Evolutionary conservation across 1,140 invertebrate species (phyloP).

Genomic region (Lysiphlebus fabarum): DNA sequence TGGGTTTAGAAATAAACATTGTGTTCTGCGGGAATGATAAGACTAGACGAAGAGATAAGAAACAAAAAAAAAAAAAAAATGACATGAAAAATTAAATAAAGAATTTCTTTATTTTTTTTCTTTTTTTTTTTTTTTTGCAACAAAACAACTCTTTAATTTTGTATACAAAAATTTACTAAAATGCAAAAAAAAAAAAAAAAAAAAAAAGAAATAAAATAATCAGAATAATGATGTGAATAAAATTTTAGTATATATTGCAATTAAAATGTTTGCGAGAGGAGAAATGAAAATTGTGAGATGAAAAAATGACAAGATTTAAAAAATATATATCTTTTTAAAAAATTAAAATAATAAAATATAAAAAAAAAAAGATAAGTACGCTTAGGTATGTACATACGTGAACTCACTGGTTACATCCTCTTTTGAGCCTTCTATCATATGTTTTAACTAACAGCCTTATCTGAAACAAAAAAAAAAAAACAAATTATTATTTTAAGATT

Average conservation of each 20-base stretch:
- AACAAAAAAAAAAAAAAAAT: too few species aligned
- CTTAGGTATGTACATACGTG: slow-evolving; percentile 10
- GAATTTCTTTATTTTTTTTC: too few species aligned
- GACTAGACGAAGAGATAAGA: slow-evolving; percentile 2
- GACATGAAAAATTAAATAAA: slow-evolving; percentile 43
- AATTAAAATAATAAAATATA: too few species aligned
- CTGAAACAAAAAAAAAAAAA: too few species aligned
- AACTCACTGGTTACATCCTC: slow-evolving; percentile 8
- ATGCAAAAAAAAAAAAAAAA: slow-evolving; percentile 14
- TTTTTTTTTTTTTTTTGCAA: slow-evolving; percentile 49
- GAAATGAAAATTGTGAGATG: too few species aligned
- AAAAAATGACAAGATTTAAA: too few species aligned
- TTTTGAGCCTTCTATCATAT: slow-evolving; percentile 13
- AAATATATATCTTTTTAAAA: too few species aligned
- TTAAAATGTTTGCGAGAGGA: too few species aligned
- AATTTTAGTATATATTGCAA: too few species aligned
- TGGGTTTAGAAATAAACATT: slow-evolving; percentile 49
- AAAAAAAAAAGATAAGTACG: too few species aligned
- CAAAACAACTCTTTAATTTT: slow-evolving; percentile 50
- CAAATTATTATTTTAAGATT: too few species aligned
- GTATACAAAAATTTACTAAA: slow-evolving; percentile 32
- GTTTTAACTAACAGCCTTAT: background rate
- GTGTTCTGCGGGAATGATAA: slow-evolving; percentile 44
- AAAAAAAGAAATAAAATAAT: slow-evolving; percentile 11
- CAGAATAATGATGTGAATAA: slow-evolving; percentile 2